Evolutionary conservation across 1,140 invertebrate species (phyloP).

Genomic region (Tetramorium alpestre): DNA sequence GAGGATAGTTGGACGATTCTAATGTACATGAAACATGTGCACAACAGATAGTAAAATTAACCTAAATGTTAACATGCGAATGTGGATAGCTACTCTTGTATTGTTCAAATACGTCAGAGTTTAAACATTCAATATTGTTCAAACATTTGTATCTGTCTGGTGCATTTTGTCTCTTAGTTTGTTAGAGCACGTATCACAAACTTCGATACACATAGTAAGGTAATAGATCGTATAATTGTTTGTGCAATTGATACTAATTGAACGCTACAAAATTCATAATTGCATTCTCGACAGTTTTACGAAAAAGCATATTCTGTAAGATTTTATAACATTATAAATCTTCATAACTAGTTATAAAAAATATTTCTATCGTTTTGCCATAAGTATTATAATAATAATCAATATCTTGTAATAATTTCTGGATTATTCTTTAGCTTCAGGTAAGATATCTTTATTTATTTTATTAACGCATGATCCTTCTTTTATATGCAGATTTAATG

Average conservation of each 20-base stretch:
- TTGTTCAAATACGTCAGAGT: slow-evolving; percentile 1
- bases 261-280: too few species aligned
- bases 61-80: not conserved
- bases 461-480: not conserved
- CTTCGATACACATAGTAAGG: not conserved
- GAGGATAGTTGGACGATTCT: not conserved
- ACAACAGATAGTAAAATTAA: slow-evolving; percentile 17
- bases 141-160: too few species aligned
- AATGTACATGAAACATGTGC: not conserved
- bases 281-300: too few species aligned
- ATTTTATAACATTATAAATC: too few species aligned
- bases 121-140: slow-evolving; percentile 24
- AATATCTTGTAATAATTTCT: not conserved
- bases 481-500: not conserved
- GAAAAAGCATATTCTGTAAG: too few species aligned
- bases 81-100: not conserved
- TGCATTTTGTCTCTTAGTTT: not conserved
- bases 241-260: too few species aligned
- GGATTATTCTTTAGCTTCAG: not conserved
- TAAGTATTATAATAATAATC: not conserved
- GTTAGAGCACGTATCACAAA: not conserved
- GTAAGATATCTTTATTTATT: not conserved
- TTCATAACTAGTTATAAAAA: not conserved
- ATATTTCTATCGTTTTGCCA: not conserved
- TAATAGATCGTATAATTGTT: too few species aligned